Base-by-base conservation (phyloP, 2,113 vertebrate species). In the Percina caprodes region DNA sequence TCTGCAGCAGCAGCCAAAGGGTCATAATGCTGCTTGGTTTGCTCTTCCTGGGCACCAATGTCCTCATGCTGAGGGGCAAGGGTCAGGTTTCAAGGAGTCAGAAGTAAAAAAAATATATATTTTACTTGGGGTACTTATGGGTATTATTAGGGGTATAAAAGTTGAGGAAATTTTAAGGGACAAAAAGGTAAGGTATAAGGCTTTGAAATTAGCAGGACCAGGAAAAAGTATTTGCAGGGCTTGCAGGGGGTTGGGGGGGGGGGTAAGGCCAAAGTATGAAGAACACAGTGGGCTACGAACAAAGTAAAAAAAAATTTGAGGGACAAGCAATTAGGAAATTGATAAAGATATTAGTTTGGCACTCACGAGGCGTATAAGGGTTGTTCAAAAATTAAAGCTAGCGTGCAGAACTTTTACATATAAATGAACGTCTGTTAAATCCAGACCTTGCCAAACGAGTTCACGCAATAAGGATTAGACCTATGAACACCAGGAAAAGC, bases 41-140 rank as follows among this genome's bases (percentile, higher is more conserved):
- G 79, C 77, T 89, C 82, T 82, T 90, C 80, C 74, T 90, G 84
- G 76, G 69, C 62, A 88, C 86, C 92, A 84, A 74, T 91, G 80
- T 96, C 94, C 91, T 95, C 95, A 91, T 87, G 78, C 96, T 97
- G 91, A 86, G 85, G 89, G 80, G 76, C 85, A 90, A 80, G 87
- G 79, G 90, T 89, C 85, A 81, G 69, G 87, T 88, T 92, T 90
- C 66, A 87, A 82, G 86, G 82, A 67, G 78, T 90, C 74, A 91
- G 70, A 89, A 82, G 85, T 74, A 62, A 93, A 69, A 42, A 42
- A 42, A 74, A 84, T 42, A 84, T 24, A 80, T 60, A 68, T 61
- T 86, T 88, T 46, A 88, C n/a, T 61, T n/a, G n/a, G n/a, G n/a
- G n/a, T n/a, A n/a, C n/a, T 68, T 69, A 16, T 58, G 51, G 51